phyloP scores from a whole-genome alignment of 2,888 invertebrate species.

The Drosophila sordidula region DNA sequence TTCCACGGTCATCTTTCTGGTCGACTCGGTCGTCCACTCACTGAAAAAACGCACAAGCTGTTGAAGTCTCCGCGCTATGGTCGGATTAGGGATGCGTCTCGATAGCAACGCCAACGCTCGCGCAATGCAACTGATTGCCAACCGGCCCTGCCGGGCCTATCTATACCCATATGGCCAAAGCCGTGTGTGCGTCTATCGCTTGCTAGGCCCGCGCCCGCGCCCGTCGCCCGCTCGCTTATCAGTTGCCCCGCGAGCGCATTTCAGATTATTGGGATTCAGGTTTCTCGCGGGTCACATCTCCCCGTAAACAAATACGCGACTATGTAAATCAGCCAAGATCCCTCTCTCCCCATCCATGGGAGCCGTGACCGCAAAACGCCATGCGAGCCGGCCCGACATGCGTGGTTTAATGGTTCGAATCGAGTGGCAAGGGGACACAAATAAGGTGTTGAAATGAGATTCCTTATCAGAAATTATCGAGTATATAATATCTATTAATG shows the following conservation, averaged over 20 bases:
- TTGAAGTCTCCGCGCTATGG: conserved; percentile 25
- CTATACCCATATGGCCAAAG: conserved; percentile 52
- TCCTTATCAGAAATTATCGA: neutral
- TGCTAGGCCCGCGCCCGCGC: conserved; percentile 26
- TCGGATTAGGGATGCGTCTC: conserved; percentile 17
- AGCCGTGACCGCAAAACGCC: conserved; percentile 39
- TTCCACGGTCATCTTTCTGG: conserved; percentile 76
- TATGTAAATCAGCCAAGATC: conserved; percentile 6
- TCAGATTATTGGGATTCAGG: conserved; percentile 58
- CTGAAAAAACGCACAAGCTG: conserved; percentile 55
- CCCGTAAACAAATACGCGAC: conserved; percentile 27
- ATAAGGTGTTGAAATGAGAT: no score
- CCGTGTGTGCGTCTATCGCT: conserved; percentile 30
- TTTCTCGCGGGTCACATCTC: conserved; percentile 64
- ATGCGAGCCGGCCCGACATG: conserved; percentile 11
- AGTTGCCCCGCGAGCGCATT: conserved; percentile 19
- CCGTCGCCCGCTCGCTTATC: conserved; percentile 51
- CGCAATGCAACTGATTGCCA: conserved; percentile 65
- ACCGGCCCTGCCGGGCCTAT: conserved; percentile 42
- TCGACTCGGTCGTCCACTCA: conserved; percentile 38
- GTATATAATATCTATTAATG: no score
- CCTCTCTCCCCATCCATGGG: neutral
- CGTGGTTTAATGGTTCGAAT: neutral
- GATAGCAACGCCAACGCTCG: conserved; percentile 55
- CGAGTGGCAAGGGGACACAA: neutral